Percentiles rank a stretch among this genome's conserved stretches.
Evolutionary conservation across 2,113 vertebrate species (phyloP).

Genomic region (Centropus unirufus): DNA sequence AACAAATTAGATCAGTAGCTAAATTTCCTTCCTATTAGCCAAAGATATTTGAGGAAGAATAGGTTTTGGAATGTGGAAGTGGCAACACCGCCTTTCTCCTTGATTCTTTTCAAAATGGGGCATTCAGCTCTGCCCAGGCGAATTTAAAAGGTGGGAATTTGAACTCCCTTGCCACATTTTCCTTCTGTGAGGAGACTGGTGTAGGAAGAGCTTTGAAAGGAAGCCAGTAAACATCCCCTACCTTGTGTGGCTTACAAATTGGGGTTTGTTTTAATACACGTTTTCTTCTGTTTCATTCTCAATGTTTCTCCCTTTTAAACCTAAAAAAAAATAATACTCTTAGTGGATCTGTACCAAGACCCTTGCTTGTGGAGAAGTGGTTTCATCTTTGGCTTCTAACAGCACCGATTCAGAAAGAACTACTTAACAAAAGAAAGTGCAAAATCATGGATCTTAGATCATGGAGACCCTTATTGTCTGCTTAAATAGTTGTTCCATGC

Average conservation of each 20-base stretch:
- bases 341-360: background rate
- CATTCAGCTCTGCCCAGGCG: background rate
- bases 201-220: background rate
- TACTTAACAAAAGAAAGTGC: background rate
- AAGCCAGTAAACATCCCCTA: background rate
- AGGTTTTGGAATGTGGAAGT: background rate
- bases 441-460: background rate
- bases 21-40: slow-evolving; percentile 59
- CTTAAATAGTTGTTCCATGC: background rate
- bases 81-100: background rate
- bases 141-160: background rate
- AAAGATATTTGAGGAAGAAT: slow-evolving; percentile 28
- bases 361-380: background rate
- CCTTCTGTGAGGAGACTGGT: background rate
- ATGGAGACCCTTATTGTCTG: background rate
- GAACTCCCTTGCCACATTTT: background rate
- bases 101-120: background rate
- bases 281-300: background rate
- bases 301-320: background rate
- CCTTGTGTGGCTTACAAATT: background rate
- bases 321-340: background rate
- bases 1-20: slow-evolving; percentile 67
- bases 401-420: background rate
- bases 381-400: background rate
- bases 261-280: background rate